phyloP scores from a whole-genome alignment of 2,113 vertebrate species.

The Naja naja region DNA sequence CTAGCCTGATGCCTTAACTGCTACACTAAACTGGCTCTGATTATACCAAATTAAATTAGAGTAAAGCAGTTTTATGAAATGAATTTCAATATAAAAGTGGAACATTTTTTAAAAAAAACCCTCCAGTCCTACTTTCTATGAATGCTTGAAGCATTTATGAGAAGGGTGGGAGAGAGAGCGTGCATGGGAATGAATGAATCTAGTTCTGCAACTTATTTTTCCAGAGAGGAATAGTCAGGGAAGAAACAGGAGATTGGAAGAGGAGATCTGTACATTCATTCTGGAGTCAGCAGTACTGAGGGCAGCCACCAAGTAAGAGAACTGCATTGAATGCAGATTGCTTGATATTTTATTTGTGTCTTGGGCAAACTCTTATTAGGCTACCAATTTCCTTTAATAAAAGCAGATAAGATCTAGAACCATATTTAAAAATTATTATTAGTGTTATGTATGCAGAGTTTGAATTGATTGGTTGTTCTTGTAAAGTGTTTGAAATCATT shows the following conservation, averaged over 20 bases:
- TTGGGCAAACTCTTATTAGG: not conserved
- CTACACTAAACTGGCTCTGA: not conserved
- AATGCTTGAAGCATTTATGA: not conserved
- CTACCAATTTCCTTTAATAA: not conserved
- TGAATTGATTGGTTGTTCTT: no score
- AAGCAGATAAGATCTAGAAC: not conserved
- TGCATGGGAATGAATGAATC: no score
- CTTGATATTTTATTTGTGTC: not conserved
- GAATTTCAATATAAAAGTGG: no score
- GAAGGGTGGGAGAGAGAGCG: accelerated
- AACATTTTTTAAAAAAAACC: not conserved
- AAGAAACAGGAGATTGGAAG: not conserved
- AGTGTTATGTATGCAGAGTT: no score
- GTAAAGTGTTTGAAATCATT: no score
- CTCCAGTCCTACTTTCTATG: not conserved
- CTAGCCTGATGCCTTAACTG: not conserved
- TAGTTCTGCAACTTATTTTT: not conserved
- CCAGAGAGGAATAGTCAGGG: not conserved
- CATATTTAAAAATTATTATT: constrained; percentile 26
- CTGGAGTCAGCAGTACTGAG: not conserved
- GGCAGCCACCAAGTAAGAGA: not conserved
- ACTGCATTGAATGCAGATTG: not conserved
- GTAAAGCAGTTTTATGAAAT: not conserved
- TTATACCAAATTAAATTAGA: not conserved
- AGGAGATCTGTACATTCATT: not conserved